A percentile compares a stretch with the other conserved stretches of the same genome.
Evolutionary conservation across 1,140 invertebrate genomes (phyloP).

Genomic region (Zeugodacus cucurbitae): DNA sequence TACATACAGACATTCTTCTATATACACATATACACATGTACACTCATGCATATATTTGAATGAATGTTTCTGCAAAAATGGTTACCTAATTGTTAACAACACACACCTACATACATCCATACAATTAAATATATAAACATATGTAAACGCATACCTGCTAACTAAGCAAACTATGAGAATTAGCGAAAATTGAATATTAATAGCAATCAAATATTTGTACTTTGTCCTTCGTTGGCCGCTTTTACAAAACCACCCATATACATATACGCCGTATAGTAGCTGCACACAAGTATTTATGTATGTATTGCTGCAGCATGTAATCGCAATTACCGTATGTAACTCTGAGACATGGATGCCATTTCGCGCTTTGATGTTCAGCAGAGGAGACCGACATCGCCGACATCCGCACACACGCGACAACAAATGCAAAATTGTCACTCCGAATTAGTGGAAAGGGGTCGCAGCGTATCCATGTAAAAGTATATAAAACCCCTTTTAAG

Average conservation of each 20-base stretch:
- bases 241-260: slow-evolving; percentile 9
- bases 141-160: background rate
- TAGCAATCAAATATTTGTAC: background rate
- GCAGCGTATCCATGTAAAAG: background rate
- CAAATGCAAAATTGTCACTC: background rate
- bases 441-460: background rate
- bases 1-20: too few relatives aligned
- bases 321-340: background rate
- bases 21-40: background rate
- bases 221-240: background rate
- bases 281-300: background rate
- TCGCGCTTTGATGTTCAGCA: background rate
- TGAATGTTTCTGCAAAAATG: slow-evolving; percentile 60
- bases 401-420: background rate
- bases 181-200: slow-evolving; percentile 27
- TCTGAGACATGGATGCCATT: background rate
- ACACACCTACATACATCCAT: background rate
- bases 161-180: background rate
- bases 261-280: too few relatives aligned
- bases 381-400: background rate
- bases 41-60: slow-evolving; percentile 49
- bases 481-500: background rate
- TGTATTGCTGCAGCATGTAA: background rate
- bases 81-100: slow-evolving; percentile 39
- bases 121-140: background rate